phyloP scores from a whole-genome alignment of 2,888 invertebrate species.

The Stomorhina lunata region DNA sequence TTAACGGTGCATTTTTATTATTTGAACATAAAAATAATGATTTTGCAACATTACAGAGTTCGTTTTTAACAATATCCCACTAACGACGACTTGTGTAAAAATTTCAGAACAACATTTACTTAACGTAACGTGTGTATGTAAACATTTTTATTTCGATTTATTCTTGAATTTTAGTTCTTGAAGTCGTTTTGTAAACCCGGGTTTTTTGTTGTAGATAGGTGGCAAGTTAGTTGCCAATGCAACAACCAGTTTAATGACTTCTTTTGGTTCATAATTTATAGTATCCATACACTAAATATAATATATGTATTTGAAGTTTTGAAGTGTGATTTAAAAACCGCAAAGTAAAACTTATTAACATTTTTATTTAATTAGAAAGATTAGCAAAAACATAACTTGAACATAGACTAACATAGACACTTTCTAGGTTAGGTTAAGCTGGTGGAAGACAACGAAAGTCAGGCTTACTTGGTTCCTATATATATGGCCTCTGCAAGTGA shows the following conservation, averaged over 20 bases:
- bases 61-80: constrained; percentile 30
- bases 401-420: too few relatives aligned
- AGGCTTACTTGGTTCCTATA: too few relatives aligned
- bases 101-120: too few relatives aligned
- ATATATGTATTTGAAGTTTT: neutral
- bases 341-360: too few relatives aligned
- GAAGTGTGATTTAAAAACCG: neutral
- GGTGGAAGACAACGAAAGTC: too few relatives aligned
- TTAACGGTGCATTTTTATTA: constrained; percentile 47
- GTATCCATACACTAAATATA: neutral
- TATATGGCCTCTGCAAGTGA: too few relatives aligned
- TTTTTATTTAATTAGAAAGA: too few relatives aligned
- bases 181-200: neutral
- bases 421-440: too few relatives aligned
- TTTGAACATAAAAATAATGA: constrained; percentile 22
- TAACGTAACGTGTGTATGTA: neutral
- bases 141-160: neutral
- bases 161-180: neutral
- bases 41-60: too few relatives aligned
- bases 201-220: constrained; percentile 6
- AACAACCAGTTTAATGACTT: constrained; percentile 19
- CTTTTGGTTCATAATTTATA: neutral
- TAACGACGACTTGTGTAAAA: neutral
- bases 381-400: too few relatives aligned
- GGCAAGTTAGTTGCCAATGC: neutral